Evolutionary conservation across 2,113 vertebrate genomes (phyloP).

Genomic region (Nerophis ophidion): DNA sequence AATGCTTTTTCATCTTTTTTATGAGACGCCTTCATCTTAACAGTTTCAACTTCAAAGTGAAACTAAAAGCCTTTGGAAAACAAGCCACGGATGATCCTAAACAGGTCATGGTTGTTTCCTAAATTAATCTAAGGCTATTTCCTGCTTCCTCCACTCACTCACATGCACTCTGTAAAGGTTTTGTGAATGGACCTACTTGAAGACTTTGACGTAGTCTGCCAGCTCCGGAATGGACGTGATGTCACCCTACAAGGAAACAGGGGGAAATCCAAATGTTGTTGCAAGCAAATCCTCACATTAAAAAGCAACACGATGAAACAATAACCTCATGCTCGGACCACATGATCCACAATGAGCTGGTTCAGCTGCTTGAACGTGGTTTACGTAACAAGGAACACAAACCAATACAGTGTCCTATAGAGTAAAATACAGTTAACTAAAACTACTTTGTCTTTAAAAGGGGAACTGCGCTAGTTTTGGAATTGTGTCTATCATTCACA

Average conservation of each 20-base stretch:
- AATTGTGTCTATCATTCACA: too few species aligned
- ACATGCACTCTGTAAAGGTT: not conserved
- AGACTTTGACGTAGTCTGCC: slow-evolving; percentile 96
- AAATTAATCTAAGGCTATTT: slow-evolving; percentile 16
- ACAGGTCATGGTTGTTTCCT: slow-evolving; percentile 17
- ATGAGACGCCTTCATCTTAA: slow-evolving; percentile 24
- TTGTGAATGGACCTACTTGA: slow-evolving; percentile 85
- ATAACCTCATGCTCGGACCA: slow-evolving; percentile 21
- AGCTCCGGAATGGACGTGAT: slow-evolving; percentile 98
- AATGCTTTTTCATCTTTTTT: slow-evolving; percentile 46
- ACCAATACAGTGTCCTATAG: too few species aligned
- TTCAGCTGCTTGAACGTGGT: not conserved
- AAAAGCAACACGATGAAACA: slow-evolving; percentile 10
- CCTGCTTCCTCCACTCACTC: slow-evolving; percentile 6
- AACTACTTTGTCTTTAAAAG: too few species aligned
- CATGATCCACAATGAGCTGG: slow-evolving; percentile 1
- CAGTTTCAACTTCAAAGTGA: slow-evolving; percentile 33
- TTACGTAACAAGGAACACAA: not conserved
- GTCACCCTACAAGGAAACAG: slow-evolving; percentile 79
- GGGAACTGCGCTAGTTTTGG: too few species aligned
- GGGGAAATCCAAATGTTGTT: slow-evolving; percentile 2
- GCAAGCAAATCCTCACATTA: not conserved
- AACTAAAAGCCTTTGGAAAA: slow-evolving; percentile 36
- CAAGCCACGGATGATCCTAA: slow-evolving; percentile 28
- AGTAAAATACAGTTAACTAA: too few species aligned